Base-by-base conservation (phyloP, 2,797 vertebrate species). In the Micropoecilia bifurca region DNA sequence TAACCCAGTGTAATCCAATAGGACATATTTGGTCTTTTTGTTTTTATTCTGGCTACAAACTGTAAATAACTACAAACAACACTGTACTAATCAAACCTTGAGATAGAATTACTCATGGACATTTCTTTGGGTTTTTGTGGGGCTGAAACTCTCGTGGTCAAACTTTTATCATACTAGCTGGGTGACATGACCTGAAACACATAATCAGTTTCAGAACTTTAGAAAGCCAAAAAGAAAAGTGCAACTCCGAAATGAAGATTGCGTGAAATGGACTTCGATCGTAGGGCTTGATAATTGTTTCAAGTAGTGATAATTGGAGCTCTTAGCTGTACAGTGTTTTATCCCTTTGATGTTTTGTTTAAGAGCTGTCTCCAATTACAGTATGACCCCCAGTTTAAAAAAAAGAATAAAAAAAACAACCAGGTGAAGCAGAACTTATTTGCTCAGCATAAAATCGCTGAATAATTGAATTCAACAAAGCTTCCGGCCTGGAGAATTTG, bases 341-440 rank as follows among this genome's bases (percentile, higher is more conserved):
- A 71, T 71, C 41, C 13, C 22, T 71, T 16, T 71, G 41, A 28
- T 6, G 39, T 45, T 69, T 69, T 12, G 63, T 68, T 69, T 71
- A 71, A 71, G 68, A 71, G 68, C 41, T 45, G n/a, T n/a, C 68
- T 71, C 41, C 68, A 45, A 45, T 71, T 45, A 71, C 68, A 28
- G 68, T 69, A 5, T 69, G 66, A 69, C 39, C 25, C 22, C 9
- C 9, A 1, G 1, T 6, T 9, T 20, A 50, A 50, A 50, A 53
- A 53, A 50, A 50, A 22, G 22, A 4, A 39, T 25, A 43, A 16
- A 69, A 69, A 4, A 1, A 4, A 13, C 41, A n/a, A 45, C 66
- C 41, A n/a, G 41, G 66, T 69, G n/a, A n/a, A 45, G 41, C 22
- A 69, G 41, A 69, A 69, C 66, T 14, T n/a, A 2, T 25, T 43